Evolutionary conservation across 1,140 invertebrate genomes (phyloP).

Genomic region (Hyles vespertilio): DNA sequence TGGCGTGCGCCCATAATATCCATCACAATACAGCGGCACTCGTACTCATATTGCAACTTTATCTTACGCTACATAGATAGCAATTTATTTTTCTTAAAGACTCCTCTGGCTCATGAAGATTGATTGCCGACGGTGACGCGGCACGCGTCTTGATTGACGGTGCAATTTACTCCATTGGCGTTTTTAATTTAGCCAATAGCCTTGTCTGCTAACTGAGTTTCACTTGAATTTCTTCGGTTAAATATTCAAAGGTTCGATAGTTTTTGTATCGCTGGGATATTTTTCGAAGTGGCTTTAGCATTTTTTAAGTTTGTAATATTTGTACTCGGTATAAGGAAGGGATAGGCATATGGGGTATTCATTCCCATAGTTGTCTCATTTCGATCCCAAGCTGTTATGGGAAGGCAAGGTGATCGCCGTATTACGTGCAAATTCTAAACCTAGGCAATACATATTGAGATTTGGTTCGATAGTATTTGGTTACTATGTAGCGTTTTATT

Average conservation of each 20-base stretch:
- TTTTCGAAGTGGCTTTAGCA: too few relatives aligned
- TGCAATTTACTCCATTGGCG: conserved; percentile 60
- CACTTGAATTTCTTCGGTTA: too few relatives aligned
- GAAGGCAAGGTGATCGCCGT: too few relatives aligned
- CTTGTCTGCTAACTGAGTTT: conserved; percentile 16
- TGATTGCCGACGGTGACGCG: conserved; percentile 48
- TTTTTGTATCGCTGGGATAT: neutral
- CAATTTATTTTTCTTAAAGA: conserved; percentile 63
- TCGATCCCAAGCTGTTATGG: too few relatives aligned
- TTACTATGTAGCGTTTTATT: too few relatives aligned
- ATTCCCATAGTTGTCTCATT: too few relatives aligned
- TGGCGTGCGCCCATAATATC: neutral
- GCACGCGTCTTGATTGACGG: conserved; percentile 48
- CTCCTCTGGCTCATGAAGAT: conserved; percentile 54
- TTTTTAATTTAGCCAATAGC: conserved; percentile 53
- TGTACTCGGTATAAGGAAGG: too few relatives aligned
- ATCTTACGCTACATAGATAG: conserved; percentile 21
- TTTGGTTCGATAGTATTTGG: too few relatives aligned
- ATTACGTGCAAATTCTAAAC: too few relatives aligned
- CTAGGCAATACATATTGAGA: too few relatives aligned
- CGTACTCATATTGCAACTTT: conserved; percentile 21
- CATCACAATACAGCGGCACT: neutral
- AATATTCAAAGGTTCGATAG: conserved; percentile 3
- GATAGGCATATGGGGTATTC: too few relatives aligned
- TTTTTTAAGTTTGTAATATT: too few relatives aligned